Base-by-base conservation (phyloP, 2,888 invertebrate species). In the Ophion obscuratus region DNA sequence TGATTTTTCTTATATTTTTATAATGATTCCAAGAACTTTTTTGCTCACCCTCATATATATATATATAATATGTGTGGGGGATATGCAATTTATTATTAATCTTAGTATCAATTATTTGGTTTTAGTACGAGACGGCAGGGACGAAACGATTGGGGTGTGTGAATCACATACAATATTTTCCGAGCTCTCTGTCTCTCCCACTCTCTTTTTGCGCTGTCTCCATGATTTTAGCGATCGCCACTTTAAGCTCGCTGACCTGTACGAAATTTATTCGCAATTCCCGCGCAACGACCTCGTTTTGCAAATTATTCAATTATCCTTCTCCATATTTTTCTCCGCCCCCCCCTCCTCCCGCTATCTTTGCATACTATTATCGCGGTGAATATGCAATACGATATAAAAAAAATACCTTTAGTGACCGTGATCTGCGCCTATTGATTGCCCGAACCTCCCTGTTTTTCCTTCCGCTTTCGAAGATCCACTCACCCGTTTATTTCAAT, bases 301-400 rank as follows among this genome's bases (percentile, higher is more conserved):
- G 44, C 40, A 53, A 78, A 73, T 77, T 68, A 78, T 74, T 77
- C 53, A 81, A 81, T 84, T 70, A 81, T 71, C 71, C 68, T 59
- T 66, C 47, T 20, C 36, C 44, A n/a, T 36, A 24, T 27, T 76
- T 36, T 14, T 20, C 31, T 31, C 31, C 4, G 0, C 31, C 27
- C 27, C 31, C 31, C 4, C 31, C 53, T 53, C 17, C 14, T 61
- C 27, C 7, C 31, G 68, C 14, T 47, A 40, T 75, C 67, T 40
- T 40, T 68, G 31, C 44, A 67, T 77, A 77, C 75, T 73, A 84
- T 71, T 59, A 78, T 61, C 20, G 53, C 31, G 31, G 27, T 47
- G 36, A 68, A 75, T 75, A 74, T 74, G 47, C 53, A 74, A 75
- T 70, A 70, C 31, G 44, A 61, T 27, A 78, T 68, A 53, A 53